A percentile compares a stretch with the other conserved stretches of the same genome.
Conservation (phyloP, 1,140 invertebrate species). For the Eueides isabella region DNA sequence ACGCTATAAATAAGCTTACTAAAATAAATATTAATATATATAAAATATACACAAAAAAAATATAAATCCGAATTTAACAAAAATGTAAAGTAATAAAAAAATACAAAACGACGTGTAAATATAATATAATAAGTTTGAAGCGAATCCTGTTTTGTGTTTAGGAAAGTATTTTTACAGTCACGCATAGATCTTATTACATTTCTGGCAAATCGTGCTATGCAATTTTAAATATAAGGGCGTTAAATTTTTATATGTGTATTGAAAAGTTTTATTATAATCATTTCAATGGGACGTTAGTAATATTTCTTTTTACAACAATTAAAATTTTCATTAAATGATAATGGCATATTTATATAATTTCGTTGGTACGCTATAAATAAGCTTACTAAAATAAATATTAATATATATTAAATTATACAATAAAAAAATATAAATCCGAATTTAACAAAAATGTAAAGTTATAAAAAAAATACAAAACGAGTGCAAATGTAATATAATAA, state of each 20-base stretch:
- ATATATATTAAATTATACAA: background rate
- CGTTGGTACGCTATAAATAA: background rate
- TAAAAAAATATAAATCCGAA: background rate
- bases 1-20: background rate
- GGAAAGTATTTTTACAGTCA: constrained; percentile 11
- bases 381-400: background rate
- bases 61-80: background rate
- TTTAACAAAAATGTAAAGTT: background rate
- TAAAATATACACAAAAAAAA: background rate
- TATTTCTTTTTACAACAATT: too few species aligned
- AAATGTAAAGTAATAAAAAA: background rate
- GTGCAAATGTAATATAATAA: background rate
- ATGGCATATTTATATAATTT: background rate
- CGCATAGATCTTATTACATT: constrained; percentile 21
- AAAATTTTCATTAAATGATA: too few species aligned
- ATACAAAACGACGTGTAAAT: background rate
- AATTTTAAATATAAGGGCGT: background rate
- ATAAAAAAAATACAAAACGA: background rate
- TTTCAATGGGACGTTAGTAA: too few species aligned
- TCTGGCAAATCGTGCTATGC: background rate
- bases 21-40: background rate
- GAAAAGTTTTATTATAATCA: too few species aligned
- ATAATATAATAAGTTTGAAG: background rate
- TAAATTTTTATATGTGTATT: background rate
- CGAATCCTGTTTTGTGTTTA: background rate